Evolutionary conservation across 2,113 vertebrate genomes (phyloP), one percentile per base, ranked within the genome.

Genomic region (Trinectes maculatus): DNA sequence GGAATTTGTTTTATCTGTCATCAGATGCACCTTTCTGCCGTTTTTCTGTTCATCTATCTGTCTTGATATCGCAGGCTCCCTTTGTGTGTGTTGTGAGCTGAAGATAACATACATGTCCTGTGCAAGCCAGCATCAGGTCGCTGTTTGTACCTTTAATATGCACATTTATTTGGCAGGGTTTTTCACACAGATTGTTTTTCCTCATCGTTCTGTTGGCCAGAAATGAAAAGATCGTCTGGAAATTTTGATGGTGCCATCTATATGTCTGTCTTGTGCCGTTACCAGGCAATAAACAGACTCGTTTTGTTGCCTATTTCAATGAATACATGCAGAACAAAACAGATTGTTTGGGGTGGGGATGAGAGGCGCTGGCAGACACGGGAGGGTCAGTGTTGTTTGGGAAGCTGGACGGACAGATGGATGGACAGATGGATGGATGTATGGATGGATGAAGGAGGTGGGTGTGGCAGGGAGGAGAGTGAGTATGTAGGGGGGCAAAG

Each of bases 311-410:
- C 6, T 25, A 16, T 31, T 33, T 42, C 5, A 13, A 58, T 26
- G 64, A 69, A 77, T 12, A 18, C 59, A 34, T 8, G 57, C 55
- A 70, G 42, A 68, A 74, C 75, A 21, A 29, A 58, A 21, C 72
- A 66, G 67, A 67, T 39, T 84, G 71, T 79, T 83, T 77, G 69
- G 28, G 72, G 25, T 61, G 71, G 54, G 59, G 57, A 40, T 37
- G 68, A 33, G 48, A 34, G 28, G 77, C 59, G 67, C 71, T 53
- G 77, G 66, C 72, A 79, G 77, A 85, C 74, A 69, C 36, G 5
- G 51, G 51, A 59, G 55, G 69, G 53, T 71, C n/a, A n/a, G 44
- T 82, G 83, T 71, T 83, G 87, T 79, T 87, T 84, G 81, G 71
- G 71, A 74, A 71, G 56, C 52, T 71, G 79, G 65, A 80, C 0